Conservation (phyloP, 1,140 invertebrate genomes). For the Drosophila santomea region DNA sequence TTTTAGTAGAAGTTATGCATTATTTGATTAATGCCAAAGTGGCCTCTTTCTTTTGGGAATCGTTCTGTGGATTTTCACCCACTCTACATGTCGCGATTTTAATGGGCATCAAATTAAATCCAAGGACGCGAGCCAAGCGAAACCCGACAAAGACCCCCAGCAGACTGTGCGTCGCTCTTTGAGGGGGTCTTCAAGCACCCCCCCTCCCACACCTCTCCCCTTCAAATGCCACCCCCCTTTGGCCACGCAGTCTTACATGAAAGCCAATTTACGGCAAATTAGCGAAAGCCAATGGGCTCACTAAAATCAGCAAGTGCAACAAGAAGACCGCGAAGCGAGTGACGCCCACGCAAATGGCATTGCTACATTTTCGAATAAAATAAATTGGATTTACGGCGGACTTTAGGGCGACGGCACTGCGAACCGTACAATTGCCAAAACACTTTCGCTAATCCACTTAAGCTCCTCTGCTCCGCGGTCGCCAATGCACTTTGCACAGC, state of each 20-base stretch:
- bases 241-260: slow-evolving; percentile 50
- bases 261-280: slow-evolving; percentile 75
- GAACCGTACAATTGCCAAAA: slow-evolving; percentile 28
- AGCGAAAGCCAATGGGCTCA: slow-evolving; percentile 70
- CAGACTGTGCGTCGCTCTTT: slow-evolving; percentile 59
- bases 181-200: slow-evolving; percentile 11
- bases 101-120: slow-evolving; percentile 71
- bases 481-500: slow-evolving; percentile 30
- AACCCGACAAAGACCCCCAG: slow-evolving; percentile 76
- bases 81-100: slow-evolving; percentile 10
- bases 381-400: slow-evolving; percentile 68
- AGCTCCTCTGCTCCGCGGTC: slow-evolving; percentile 35
- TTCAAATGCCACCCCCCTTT: neutral
- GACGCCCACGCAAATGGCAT: slow-evolving; percentile 47
- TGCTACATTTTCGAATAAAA: slow-evolving; percentile 64
- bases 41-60: neutral
- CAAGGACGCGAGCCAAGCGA: slow-evolving; percentile 72
- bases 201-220: neutral
- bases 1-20: neutral
- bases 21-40: neutral
- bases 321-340: slow-evolving; percentile 10
- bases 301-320: slow-evolving; percentile 63
- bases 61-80: neutral
- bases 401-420: neutral
- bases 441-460: slow-evolving; percentile 78